Base-by-base conservation (phyloP, 2,113 vertebrate species). In the Madoqua kirkii region DNA sequence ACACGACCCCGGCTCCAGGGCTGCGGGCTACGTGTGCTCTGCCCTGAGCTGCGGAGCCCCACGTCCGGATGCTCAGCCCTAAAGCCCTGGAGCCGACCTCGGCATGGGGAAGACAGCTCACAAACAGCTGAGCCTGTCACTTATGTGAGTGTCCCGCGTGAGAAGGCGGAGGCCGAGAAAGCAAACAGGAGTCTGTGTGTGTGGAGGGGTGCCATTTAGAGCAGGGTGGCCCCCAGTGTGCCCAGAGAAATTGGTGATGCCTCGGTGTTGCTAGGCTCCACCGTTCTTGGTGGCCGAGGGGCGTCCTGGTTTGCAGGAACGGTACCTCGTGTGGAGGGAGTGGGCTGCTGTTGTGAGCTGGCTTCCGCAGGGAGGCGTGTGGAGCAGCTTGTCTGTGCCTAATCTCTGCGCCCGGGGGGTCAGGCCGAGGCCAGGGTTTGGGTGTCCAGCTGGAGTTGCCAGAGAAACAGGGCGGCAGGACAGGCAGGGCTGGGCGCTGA, bases 81-180 rank as follows among this genome's bases (percentile, higher is more conserved):
- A 9, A 71, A 29, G 45, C 87, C 60, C 84, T 19, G 71, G 74
- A 36, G 14, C 55, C 3, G 45, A 57, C 14, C 84, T 76, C 27
- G 40, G 76, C 23, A 0, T 13, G 36, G 45, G 27, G 23, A 33
- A 59, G n/a, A 59, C 67, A 12, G 87, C 7, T 21, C 45, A n/a
- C 50, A 6, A 3, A 16, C 81, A 45, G 33, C 17, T 8, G 8
- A 43, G 3, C 5, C 9, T 13, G 3, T 25, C 6, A n/a, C 5
- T 5, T 5, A 21, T 0, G 0, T 1, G 36, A 71, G 14, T 2
- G 78, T 1, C 14, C 29, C 0, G 21, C 0, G 8, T 4, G 48
- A 33, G 29, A 14, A 3, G 62, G 3, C 2, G 4, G 45, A 7
- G 21, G 55, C 16, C 1, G 3, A 64, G 85, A 21, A 15, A 21